These are phyloP conservation scores for Albula glossodonta DNA, from an alignment of 2,113 vertebrate genomes.

Conservation along the genomic window DNA sequence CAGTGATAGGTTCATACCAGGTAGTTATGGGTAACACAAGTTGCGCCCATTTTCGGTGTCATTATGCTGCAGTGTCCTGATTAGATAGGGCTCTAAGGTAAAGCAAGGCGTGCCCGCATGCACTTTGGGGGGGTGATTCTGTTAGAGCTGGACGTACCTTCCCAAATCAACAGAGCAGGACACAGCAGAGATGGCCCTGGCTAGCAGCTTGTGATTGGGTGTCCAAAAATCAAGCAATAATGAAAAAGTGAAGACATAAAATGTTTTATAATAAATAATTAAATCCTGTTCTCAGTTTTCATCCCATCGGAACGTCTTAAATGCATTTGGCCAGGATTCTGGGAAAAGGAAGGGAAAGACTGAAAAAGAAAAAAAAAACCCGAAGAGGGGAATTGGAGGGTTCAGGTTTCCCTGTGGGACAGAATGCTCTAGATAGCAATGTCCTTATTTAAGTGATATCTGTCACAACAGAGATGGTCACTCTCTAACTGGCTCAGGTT, in stretches of 20 bases:
- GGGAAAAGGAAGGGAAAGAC: constrained; percentile 20
- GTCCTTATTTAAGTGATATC: constrained; percentile 34
- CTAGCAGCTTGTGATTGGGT: too few species aligned
- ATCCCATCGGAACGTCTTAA: constrained; percentile 28
- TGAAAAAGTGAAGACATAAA: neutral
- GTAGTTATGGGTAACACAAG: too few species aligned
- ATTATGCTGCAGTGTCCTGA: too few species aligned
- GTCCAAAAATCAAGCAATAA: too few species aligned
- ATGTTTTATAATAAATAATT: constrained; percentile 1
- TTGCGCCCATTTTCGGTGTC: too few species aligned
- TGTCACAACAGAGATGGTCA: constrained; percentile 33
- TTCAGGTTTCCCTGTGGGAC: constrained; percentile 30
- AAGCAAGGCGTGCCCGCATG: too few species aligned
- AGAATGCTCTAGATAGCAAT: constrained; percentile 23
- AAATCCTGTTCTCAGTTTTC: constrained; percentile 31
- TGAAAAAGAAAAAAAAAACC: constrained; percentile 21
- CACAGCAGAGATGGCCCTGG: neutral
- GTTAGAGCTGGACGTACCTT: neutral
- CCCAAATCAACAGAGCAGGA: neutral
- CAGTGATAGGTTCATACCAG: too few species aligned
- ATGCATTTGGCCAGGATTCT: constrained; percentile 26
- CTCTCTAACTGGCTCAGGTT: constrained; percentile 22
- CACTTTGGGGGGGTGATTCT: too few species aligned
- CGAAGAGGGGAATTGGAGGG: neutral
- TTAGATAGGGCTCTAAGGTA: too few species aligned